Evolutionary conservation across 2,797 vertebrate genomes (phyloP), one percentile per base, ranked within the genome.

Genomic region (Rhinella marina): DNA sequence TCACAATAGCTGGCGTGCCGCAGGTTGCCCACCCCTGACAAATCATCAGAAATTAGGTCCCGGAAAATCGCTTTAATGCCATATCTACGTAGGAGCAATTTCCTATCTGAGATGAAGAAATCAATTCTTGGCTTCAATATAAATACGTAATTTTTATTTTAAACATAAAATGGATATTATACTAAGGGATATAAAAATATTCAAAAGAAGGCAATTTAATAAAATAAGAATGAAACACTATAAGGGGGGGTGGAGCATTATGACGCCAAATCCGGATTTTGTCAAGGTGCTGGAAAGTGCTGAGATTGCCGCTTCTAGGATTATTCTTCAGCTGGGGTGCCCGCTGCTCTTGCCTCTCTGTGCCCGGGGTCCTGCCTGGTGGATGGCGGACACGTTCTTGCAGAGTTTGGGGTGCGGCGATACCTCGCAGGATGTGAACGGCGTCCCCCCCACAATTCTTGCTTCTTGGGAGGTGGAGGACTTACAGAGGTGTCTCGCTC

Each of bases 401-500:
- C n/a, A 52, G 48, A 25, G 1, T 54, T 52, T 7, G 50, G 23
- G 23, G 75, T 54, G 1, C 23, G 72, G 19, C 21, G 72, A 50
- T 3, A 21, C 21, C 21, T 76, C 41, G n/a, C 21, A 52, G 12
- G 3, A 3, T n/a, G 0, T 12, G 21, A 50, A 0, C 3, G 41
- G 73, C 73, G n/a, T n/a, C 23, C 21, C 50, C 12, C 19, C 48
- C 19, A 23, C 72, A 0, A 0, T 7, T 5, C 12, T 48, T 25
- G 21, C 21, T 25, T 61, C 32, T 16, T 76, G 70, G 29, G 68
- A 48, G 59, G 70, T 41, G 27, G 17, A 25, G 16, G 19, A 21
- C 77, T 76, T 82, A 10, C 23, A n/a, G 0, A 19, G 57, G 16
- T 87, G 72, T 77, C 86, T 83, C 25, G 86, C 72, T 64, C 86